Conservation (phyloP, 2,113 vertebrate species). For the Macheiramphus alcinus region DNA sequence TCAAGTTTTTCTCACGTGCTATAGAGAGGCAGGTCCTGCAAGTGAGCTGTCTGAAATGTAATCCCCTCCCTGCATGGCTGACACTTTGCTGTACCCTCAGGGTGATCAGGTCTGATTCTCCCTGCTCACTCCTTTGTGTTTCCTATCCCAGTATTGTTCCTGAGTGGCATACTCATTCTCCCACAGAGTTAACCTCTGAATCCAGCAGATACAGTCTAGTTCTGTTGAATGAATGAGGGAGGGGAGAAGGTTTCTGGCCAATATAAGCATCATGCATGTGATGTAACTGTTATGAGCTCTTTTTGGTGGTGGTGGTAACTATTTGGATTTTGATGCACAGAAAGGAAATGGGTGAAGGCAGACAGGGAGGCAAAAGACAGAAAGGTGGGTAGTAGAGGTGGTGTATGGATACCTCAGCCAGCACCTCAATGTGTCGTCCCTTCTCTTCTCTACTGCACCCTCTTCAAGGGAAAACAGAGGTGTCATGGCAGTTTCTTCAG, state of each 20-base stretch:
- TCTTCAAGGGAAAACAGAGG: background rate
- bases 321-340: background rate
- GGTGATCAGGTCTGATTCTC: background rate
- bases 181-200: background rate
- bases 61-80: background rate
- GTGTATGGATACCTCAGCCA: background rate
- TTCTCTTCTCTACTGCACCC: background rate
- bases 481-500: background rate
- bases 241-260: background rate
- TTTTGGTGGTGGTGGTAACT: background rate
- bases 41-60: background rate
- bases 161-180: background rate
- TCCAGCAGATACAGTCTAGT: background rate
- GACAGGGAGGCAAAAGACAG: background rate
- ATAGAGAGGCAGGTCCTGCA: background rate
- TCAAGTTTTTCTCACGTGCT: background rate
- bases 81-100: background rate
- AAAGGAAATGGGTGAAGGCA: background rate
- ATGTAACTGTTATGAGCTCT: background rate
- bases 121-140: background rate
- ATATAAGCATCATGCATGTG: fast-evolving
- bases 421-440: background rate
- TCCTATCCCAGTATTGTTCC: background rate
- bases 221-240: background rate
- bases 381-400: background rate